Evolutionary conservation across 2,113 vertebrate genomes (phyloP).

Genomic region (Connochaetes taurinus): DNA sequence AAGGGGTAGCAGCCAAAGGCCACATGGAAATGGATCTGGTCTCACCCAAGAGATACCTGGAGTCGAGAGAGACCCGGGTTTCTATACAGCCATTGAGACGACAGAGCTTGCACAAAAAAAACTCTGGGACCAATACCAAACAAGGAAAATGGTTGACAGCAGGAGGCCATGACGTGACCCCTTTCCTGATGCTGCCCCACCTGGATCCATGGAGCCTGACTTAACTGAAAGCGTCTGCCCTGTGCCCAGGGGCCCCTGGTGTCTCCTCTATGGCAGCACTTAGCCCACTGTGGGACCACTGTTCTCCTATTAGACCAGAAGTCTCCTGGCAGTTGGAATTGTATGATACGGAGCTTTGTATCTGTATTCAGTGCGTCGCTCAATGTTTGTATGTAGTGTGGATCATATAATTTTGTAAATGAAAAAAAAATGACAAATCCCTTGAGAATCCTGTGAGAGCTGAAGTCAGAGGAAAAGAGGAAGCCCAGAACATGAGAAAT

Average conservation of each 20-base stretch:
- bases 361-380: background rate
- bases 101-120: background rate
- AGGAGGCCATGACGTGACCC: background rate
- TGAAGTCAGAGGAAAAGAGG: background rate
- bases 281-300: background rate
- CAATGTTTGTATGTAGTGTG: background rate
- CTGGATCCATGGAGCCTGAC: background rate
- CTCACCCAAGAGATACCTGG: background rate
- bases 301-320: background rate
- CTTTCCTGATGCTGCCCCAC: background rate
- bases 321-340: background rate
- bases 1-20: background rate
- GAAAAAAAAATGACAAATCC: background rate
- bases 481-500: background rate
- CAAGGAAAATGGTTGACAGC: background rate
- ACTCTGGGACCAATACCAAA: background rate
- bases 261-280: background rate
- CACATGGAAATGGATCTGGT: background rate
- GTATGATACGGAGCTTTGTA: background rate
- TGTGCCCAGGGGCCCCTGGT: background rate
- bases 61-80: background rate
- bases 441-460: background rate
- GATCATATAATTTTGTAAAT: background rate
- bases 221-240: background rate
- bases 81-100: background rate